Conservation (phyloP, 2,113 vertebrate species). For the Oryzias curvinotus region DNA sequence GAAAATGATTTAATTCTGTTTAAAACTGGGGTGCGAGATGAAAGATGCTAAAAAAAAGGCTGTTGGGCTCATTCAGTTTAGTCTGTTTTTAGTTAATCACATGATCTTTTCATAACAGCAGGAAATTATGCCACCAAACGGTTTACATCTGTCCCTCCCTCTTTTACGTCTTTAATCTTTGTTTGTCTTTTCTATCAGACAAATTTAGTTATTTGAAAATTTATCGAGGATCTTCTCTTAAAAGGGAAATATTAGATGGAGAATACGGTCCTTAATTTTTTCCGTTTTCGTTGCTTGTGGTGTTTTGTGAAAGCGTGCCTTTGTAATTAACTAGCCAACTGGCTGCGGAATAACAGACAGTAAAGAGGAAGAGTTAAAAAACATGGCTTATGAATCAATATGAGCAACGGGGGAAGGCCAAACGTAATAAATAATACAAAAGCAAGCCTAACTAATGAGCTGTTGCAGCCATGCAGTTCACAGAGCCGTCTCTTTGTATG, state of each 20-base stretch:
- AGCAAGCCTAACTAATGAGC: slow-evolving; percentile 99
- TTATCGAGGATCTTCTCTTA: background rate
- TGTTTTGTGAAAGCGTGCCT: slow-evolving; percentile 47
- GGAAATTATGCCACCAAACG: too few relatives aligned
- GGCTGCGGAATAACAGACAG: slow-evolving; percentile 61
- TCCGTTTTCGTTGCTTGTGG: slow-evolving; percentile 38
- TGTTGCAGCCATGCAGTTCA: slow-evolving; percentile 94
- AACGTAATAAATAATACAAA: slow-evolving; percentile 99
- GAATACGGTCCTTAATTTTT: background rate
- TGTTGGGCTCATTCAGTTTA: too few relatives aligned
- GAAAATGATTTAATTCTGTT: too few relatives aligned
- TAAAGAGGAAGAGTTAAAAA: slow-evolving; percentile 63
- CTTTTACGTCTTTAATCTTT: too few relatives aligned
- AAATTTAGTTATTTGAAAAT: background rate
- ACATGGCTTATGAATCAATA: slow-evolving; percentile 91
- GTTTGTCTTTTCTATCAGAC: too few relatives aligned
- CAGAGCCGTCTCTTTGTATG: slow-evolving; percentile 91
- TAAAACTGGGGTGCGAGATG: too few relatives aligned
- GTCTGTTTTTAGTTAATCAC: too few relatives aligned
- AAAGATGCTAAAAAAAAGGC: too few relatives aligned
- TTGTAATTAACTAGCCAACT: slow-evolving; percentile 65
- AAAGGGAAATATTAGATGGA: background rate
- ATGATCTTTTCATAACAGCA: too few relatives aligned
- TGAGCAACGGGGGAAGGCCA: slow-evolving; percentile 93
- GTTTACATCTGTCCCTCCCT: too few relatives aligned